A percentile compares a stretch with the other conserved stretches of the same genome.
phyloP scores from a whole-genome alignment of 64 coral and sea anemone genomes.

The Dendrophyllia cribrosa region DNA sequence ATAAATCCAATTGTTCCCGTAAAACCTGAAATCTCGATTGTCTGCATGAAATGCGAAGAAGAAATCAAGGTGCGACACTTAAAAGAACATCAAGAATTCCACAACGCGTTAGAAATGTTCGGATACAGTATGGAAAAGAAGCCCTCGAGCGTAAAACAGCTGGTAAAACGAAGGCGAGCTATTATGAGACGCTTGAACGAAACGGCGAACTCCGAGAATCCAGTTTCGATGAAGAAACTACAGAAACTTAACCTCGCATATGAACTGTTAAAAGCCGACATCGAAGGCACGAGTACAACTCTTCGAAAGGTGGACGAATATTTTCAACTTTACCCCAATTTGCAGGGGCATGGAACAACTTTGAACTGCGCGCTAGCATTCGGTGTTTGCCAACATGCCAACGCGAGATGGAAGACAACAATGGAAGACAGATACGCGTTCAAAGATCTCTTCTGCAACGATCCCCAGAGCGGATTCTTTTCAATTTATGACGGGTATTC shows the following conservation, averaged over 20 bases:
- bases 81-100: constrained; percentile 84
- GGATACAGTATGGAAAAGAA: constrained; percentile 72
- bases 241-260: constrained; percentile 87
- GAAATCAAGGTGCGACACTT: constrained; percentile 81
- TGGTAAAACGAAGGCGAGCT: constrained; percentile 69
- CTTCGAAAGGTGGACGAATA: constrained; percentile 57
- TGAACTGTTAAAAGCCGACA: constrained; percentile 83
- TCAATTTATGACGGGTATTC: constrained; percentile 93
- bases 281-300: constrained; percentile 73
- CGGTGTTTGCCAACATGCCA: constrained; percentile 85
- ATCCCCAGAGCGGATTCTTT: constrained; percentile 92
- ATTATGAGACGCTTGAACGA: constrained; percentile 82
- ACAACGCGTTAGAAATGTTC: constrained; percentile 77
- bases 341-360: constrained; percentile 41
- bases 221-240: constrained; percentile 84
- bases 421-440: constrained; percentile 92
- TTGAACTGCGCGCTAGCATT: constrained; percentile 75
- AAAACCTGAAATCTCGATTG: constrained; percentile 44
- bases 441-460: constrained; percentile 79
- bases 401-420: constrained; percentile 78
- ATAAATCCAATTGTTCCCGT: not conserved
- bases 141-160: constrained; percentile 70
- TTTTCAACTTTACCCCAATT: constrained; percentile 32
- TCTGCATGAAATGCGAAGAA: constrained; percentile 95
- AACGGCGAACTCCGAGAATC: constrained; percentile 67